phyloP scores from a whole-genome alignment of 2,888 invertebrate genomes.

The Drosophila austrosaltans region DNA sequence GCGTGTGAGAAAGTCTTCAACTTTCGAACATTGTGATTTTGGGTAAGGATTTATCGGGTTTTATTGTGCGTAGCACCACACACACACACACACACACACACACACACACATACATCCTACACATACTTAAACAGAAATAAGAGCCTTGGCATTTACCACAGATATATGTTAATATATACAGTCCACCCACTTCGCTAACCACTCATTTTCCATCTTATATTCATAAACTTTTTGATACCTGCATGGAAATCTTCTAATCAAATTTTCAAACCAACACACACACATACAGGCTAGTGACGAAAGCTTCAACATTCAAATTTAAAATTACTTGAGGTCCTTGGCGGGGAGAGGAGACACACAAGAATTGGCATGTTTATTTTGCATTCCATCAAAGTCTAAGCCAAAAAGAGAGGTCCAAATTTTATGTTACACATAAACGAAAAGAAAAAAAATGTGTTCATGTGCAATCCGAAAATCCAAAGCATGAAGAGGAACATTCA shows the following conservation, averaged over 20 bases:
- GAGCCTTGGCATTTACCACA: slow-evolving; percentile 61
- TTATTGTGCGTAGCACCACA: slow-evolving; percentile 71
- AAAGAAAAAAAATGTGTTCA: slow-evolving; percentile 49
- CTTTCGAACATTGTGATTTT: slow-evolving; percentile 68
- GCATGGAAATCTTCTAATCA: slow-evolving; percentile 42
- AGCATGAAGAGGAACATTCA: not conserved
- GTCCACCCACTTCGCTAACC: slow-evolving; percentile 23
- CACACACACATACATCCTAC: not conserved
- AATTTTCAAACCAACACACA: slow-evolving; percentile 44
- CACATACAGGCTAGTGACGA: not conserved
- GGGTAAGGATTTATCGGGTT: slow-evolving; percentile 64
- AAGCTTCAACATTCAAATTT: slow-evolving; percentile 14
- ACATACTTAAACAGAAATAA: slow-evolving; percentile 15
- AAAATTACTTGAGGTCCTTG: slow-evolving; percentile 8
- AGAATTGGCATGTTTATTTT: slow-evolving; percentile 53
- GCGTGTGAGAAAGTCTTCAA: slow-evolving; percentile 72
- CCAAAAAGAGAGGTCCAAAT: slow-evolving; percentile 41
- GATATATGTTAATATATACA: slow-evolving; percentile 66
- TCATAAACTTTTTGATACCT: slow-evolving; percentile 63
- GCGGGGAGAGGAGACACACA: slow-evolving; percentile 1
- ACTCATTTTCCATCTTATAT: slow-evolving; percentile 7
- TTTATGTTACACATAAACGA: slow-evolving; percentile 34
- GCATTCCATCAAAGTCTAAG: slow-evolving; percentile 52
- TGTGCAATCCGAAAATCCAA: slow-evolving; percentile 39
- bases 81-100: slow-evolving; percentile 18